These are phyloP conservation scores for Drosophila parabipectinata DNA, from an alignment of 1,140 invertebrate species.

Conservation along the genomic window DNA sequence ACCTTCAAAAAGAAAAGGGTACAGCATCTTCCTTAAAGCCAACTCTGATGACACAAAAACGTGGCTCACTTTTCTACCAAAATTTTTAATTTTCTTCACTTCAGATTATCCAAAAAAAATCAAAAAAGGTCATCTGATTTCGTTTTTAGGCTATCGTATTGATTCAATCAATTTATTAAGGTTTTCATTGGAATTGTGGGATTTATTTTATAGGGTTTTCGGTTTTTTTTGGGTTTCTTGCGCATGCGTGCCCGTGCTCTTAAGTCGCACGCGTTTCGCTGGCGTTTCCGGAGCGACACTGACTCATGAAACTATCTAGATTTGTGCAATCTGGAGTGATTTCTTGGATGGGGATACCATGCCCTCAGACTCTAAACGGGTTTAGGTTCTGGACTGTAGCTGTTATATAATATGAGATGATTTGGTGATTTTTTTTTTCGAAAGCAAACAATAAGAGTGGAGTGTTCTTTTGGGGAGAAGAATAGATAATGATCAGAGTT, in stretches of 20 bases:
- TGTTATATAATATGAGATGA: slow-evolving; percentile 34
- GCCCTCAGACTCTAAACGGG: slow-evolving; percentile 21
- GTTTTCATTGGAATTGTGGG: slow-evolving; percentile 21
- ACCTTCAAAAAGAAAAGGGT: neutral
- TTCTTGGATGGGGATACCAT: neutral
- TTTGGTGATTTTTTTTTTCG: neutral
- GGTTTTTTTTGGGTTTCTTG: neutral
- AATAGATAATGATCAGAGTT: neutral
- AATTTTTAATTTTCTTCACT: slow-evolving; percentile 9
- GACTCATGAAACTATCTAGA: slow-evolving; percentile 14
- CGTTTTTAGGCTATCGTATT: neutral
- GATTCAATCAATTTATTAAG: slow-evolving; percentile 18
- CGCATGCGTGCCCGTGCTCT: slow-evolving; percentile 13
- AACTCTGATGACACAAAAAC: slow-evolving; percentile 17
- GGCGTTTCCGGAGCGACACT: slow-evolving; percentile 17
- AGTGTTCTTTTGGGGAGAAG: neutral
- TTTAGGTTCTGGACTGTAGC: slow-evolving; percentile 1
- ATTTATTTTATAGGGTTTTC: neutral
- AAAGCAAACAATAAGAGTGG: neutral
- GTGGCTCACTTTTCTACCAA: slow-evolving; percentile 14
- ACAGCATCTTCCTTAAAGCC: slow-evolving; percentile 7
- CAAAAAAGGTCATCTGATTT: neutral
- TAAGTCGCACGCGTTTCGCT: slow-evolving; percentile 13
- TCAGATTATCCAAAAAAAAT: neutral
- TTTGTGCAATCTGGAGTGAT: neutral